These are phyloP conservation scores for Gryllus longicercus DNA, from an alignment of 2,888 invertebrate genomes.

Conservation along the genomic window DNA sequence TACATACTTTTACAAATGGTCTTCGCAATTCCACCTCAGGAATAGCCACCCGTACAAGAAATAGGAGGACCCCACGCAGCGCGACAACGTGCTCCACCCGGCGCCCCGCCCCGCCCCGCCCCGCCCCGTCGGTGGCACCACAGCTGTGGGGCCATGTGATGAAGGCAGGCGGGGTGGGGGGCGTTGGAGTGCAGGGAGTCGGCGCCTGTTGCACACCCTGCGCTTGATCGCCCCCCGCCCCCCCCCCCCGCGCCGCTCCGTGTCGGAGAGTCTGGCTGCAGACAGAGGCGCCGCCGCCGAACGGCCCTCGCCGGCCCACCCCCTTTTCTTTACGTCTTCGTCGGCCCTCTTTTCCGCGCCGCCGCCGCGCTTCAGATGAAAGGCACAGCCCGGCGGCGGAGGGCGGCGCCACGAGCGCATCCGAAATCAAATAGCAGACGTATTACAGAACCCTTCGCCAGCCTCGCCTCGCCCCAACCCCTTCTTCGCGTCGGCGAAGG, in stretches of 20 bases:
- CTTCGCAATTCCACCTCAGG: too few relatives aligned
- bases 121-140: too few relatives aligned
- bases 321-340: neutral
- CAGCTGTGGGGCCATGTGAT: neutral
- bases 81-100: too few relatives aligned
- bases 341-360: neutral
- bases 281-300: too few relatives aligned
- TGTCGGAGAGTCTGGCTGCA: too few relatives aligned
- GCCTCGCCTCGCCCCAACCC: neutral
- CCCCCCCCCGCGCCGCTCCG: too few relatives aligned
- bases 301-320: too few relatives aligned
- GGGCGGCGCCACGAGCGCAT: neutral
- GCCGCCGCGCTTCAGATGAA: neutral
- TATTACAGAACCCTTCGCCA: neutral
- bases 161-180: neutral
- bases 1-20: too few relatives aligned
- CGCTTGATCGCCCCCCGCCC: neutral
- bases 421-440: constrained; percentile 5
- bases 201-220: neutral
- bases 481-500: neutral
- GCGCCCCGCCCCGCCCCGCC: too few relatives aligned
- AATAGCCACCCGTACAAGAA: too few relatives aligned
- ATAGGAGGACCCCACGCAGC: too few relatives aligned
- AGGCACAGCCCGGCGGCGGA: neutral
- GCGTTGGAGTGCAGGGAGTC: neutral